Percentiles rank a stretch among this genome's conserved stretches.
Conservation (phyloP, 2,888 invertebrate genomes). For the Chouioia cunea region DNA sequence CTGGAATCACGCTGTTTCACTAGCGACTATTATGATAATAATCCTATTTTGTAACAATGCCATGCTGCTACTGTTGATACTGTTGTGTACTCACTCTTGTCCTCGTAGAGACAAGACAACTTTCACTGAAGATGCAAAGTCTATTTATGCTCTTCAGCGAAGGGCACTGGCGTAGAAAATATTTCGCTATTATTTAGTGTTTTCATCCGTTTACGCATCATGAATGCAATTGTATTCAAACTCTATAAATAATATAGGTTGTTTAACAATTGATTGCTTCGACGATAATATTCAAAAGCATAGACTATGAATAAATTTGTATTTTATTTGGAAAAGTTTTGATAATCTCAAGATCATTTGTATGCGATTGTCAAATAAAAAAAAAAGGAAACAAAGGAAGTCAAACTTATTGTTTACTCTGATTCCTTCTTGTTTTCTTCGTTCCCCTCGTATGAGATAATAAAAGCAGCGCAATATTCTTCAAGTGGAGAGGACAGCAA, state of each 20-base stretch:
- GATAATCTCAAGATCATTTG: too few relatives aligned
- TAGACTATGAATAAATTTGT: too few relatives aligned
- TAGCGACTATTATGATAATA: conserved; percentile 50
- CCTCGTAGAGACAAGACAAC: too few relatives aligned
- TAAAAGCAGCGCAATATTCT: conserved; percentile 49
- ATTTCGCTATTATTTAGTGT: conserved; percentile 29
- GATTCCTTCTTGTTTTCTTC: background rate
- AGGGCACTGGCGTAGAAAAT: background rate
- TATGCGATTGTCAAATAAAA: too few relatives aligned
- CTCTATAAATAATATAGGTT: too few relatives aligned
- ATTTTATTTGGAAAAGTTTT: too few relatives aligned
- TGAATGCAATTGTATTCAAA: too few relatives aligned
- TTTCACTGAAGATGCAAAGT: too few relatives aligned
- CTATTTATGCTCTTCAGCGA: background rate
- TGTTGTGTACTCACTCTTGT: background rate
- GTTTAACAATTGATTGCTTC: too few relatives aligned
- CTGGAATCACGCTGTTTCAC: conserved; percentile 24
- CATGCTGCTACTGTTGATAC: conserved; percentile 17
- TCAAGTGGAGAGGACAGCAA: conserved; percentile 45
- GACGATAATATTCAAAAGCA: too few relatives aligned
- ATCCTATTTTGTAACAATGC: conserved; percentile 53
- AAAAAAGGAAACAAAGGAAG: too few relatives aligned
- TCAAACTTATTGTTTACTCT: conserved; percentile 27
- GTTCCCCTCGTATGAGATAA: background rate
- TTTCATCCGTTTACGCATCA: background rate